Conservation (phyloP, 2,797 vertebrate genomes). For the Emys orbicularis region DNA sequence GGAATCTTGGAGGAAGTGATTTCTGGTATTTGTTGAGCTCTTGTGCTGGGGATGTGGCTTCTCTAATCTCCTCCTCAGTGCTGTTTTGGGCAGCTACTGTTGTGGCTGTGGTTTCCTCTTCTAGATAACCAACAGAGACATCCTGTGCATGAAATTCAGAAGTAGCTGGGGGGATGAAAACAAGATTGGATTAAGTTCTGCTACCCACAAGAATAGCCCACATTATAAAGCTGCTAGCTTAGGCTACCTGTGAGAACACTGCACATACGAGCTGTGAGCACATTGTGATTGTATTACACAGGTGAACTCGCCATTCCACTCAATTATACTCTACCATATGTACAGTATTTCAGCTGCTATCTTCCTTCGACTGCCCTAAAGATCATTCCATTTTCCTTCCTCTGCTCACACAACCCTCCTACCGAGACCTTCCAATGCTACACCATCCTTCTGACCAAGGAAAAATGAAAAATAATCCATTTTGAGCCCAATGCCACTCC, state of each 20-base stretch:
- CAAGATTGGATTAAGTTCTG: not conserved
- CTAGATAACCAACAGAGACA: constrained; percentile 70
- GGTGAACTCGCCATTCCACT: not conserved
- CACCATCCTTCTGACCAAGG: not conserved
- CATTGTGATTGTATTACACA: not conserved
- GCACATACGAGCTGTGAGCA: accelerated
- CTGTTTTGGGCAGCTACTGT: constrained; percentile 70
- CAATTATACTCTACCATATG: not conserved
- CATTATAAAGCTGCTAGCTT: not conserved
- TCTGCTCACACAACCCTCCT: not conserved
- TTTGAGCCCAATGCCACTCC: not conserved
- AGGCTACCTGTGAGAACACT: accelerated
- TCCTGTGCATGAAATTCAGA: constrained; percentile 83
- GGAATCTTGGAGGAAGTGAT: constrained; percentile 92
- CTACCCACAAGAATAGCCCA: accelerated
- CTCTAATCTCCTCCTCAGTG: constrained; percentile 90
- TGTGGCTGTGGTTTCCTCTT: constrained; percentile 80
- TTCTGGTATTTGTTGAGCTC: constrained; percentile 92
- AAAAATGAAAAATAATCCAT: not conserved
- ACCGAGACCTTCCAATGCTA: not conserved
- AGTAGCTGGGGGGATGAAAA: constrained; percentile 64
- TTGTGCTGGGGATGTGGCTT: constrained; percentile 87
- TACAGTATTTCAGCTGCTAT: accelerated
- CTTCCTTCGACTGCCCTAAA: not conserved
- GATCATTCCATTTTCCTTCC: not conserved